Conservation (phyloP, 2,888 invertebrate genomes). For the Coremacera marginata region DNA sequence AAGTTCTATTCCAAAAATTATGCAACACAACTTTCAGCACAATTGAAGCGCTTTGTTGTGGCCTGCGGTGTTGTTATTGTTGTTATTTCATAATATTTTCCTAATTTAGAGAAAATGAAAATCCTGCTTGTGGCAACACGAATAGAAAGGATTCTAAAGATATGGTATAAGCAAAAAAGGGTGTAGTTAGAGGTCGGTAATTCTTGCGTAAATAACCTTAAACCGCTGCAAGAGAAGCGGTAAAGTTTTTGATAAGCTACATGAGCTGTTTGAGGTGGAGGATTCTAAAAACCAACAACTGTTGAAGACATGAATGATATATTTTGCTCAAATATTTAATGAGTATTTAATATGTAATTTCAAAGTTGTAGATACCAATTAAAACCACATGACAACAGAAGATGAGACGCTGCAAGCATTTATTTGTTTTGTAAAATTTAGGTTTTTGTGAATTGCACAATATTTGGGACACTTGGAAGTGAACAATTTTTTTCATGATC, state of each 20-base stretch:
- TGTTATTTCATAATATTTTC: conserved; percentile 21
- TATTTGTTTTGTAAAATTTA: background rate
- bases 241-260: conserved; percentile 2
- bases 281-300: background rate
- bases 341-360: background rate
- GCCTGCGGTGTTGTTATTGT: conserved; percentile 1
- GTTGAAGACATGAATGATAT: background rate
- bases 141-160: background rate
- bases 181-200: background rate
- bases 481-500: no score
- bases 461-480: no score
- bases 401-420: background rate
- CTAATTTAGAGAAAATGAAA: conserved; percentile 16
- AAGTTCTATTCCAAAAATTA: background rate
- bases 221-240: conserved; percentile 1
- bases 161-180: background rate
- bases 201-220: background rate
- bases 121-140: background rate
- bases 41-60: background rate
- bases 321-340: background rate
- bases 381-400: background rate
- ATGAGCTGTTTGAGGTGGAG: background rate
- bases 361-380: background rate
- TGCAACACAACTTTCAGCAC: background rate
- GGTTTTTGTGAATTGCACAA: no score